Base-by-base conservation (phyloP, 1,140 invertebrate species). In the Neelides sp. region DNA sequence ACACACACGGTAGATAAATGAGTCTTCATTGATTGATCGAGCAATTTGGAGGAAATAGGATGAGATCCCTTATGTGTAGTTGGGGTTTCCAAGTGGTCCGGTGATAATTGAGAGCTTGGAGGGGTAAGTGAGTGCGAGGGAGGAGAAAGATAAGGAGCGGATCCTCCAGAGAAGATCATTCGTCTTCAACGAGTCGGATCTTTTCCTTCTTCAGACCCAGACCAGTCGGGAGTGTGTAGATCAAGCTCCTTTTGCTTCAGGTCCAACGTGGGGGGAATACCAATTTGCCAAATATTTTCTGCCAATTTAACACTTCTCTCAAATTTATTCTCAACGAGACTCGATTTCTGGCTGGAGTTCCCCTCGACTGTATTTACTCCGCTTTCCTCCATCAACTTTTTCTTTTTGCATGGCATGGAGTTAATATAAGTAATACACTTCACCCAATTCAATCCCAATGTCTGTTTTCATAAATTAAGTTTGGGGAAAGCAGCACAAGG, bases 281-380 rank as follows among this genome's bases (percentile, higher is more conserved):
- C 40, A 51, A 51, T 37, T 22, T 10, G 41, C 28, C 13, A 51
- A 51, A 51, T 51, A 51, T 51, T 51, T 51, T 51, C 49, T 51
- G 49, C 49, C 49, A 51, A 42, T 51, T 51, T 51, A 51, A 51
- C 49, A 51, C 49, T 51, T n/a, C 42, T 20, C 49, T 44, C 49
- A 51, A n/a, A 51, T 51, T 51, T 51, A 51, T 51, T 51, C 49
- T 37, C n/a, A 1, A n/a, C 49, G 41, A 51, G 34, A 27, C 41
- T 27, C 41, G 22, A 51, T 43, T 51, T 51, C 45, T 20, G 49
- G n/a, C n/a, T n/a, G n/a, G n/a, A n/a, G n/a, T n/a, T n/a, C n/a
- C n/a, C n/a, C n/a, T n/a, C n/a, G n/a, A n/a, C n/a, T n/a, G n/a
- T n/a, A n/a, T n/a, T n/a, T n/a, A n/a, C n/a, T n/a, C n/a, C n/a